These are phyloP conservation scores for Drosophila kanapiae DNA, from an alignment of 1,140 invertebrate genomes.

Conservation along the genomic window DNA sequence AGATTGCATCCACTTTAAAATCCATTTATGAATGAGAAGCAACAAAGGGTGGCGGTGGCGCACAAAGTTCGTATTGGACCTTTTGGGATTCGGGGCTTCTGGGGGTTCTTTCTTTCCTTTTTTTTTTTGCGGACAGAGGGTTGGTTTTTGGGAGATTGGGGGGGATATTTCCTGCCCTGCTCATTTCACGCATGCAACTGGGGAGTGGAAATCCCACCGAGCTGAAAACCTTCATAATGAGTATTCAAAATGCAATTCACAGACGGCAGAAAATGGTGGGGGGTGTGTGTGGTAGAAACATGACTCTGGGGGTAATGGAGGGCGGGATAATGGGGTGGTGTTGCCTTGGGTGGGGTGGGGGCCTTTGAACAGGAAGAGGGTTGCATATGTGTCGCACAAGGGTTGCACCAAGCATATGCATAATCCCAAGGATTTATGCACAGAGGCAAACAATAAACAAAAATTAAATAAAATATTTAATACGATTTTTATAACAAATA, in stretches of 20 bases:
- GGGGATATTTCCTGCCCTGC: conserved; percentile 18
- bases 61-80: background rate
- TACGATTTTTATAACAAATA: background rate
- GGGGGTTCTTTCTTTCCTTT: conserved; percentile 15
- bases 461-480: background rate
- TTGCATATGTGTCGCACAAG: conserved; percentile 36
- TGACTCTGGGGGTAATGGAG: background rate
- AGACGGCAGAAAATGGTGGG: conserved; percentile 4
- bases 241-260: conserved; percentile 79
- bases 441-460: background rate
- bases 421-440: conserved; percentile 32
- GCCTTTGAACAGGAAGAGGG: conserved; percentile 33
- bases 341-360: background rate
- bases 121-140: conserved; percentile 21
- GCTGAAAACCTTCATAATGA: conserved; percentile 65
- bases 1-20: conserved; percentile 79
- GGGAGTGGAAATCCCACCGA: conserved; percentile 22
- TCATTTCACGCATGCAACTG: conserved; percentile 37
- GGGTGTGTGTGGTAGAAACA: background rate
- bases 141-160: conserved; percentile 24
- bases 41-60: conserved; percentile 40
- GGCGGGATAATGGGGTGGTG: conserved; percentile 6
- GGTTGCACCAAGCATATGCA: conserved; percentile 40
- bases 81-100: conserved; percentile 18
- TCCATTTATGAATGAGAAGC: conserved; percentile 74